phyloP scores from a whole-genome alignment of 2,888 invertebrate species.

The Morpho helenor region DNA sequence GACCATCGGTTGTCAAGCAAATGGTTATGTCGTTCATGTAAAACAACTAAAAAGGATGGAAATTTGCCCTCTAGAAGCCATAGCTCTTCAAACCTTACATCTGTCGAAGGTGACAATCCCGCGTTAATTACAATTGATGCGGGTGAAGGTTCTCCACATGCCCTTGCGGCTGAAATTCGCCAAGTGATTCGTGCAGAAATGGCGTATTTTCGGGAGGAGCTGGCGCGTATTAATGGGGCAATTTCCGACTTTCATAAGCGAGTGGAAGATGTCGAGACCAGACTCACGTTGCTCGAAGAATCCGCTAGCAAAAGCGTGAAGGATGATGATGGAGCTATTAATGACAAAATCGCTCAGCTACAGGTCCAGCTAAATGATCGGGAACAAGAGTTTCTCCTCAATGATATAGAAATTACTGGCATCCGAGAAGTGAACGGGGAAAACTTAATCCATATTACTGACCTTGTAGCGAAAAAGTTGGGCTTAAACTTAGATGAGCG shows the following conservation, averaged over 20 bases:
- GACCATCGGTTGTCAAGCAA: no score
- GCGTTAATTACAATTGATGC: neutral
- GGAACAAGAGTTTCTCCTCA: neutral
- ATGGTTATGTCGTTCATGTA: neutral
- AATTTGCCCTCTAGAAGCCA: no score
- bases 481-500: no score
- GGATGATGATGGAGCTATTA: neutral
- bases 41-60: neutral
- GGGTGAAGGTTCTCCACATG: neutral
- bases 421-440: constrained; percentile 3
- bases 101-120: neutral
- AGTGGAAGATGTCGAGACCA: neutral
- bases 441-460: constrained; percentile 3
- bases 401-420: neutral
- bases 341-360: neutral
- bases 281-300: neutral
- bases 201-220: neutral
- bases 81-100: neutral
- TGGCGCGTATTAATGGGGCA: neutral
- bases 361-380: neutral
- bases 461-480: no score
- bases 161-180: neutral
- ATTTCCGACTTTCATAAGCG: neutral
- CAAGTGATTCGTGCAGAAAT: neutral
- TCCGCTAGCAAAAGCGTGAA: neutral